Conservation (phyloP, 1,140 invertebrate genomes). For the Hirudo medicinalis region DNA sequence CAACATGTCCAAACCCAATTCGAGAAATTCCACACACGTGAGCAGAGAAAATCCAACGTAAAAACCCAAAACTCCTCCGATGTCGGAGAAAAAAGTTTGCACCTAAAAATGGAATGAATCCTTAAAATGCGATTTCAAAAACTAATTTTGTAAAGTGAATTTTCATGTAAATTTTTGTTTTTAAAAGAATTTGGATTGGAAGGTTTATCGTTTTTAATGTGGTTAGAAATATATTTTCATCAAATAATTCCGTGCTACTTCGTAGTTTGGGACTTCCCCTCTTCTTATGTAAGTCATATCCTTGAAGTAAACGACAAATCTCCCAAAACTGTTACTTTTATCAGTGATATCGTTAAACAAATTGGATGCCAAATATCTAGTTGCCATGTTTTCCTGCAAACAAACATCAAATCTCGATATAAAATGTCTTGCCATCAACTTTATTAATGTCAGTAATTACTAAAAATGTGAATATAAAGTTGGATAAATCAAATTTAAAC, state of each 20-base stretch:
- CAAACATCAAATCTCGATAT: no score
- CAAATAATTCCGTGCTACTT: background rate
- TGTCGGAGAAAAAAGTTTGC: slow-evolving; percentile 7
- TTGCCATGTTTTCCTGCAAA: no score
- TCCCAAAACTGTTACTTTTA: background rate
- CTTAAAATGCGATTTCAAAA: background rate
- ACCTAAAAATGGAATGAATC: background rate
- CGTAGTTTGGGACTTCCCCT: background rate
- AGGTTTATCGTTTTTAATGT: background rate
- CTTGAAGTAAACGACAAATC: background rate
- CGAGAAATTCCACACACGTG: slow-evolving; percentile 14
- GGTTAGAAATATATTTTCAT: background rate
- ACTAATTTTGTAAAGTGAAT: no score
- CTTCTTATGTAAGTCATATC: background rate
- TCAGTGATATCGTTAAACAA: no score
- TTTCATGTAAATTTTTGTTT: no score
- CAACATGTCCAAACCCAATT: slow-evolving; percentile 4
- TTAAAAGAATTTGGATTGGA: no score
- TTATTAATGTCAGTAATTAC: no score
- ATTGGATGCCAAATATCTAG: no score
- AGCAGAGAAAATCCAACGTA: slow-evolving; percentile 10
- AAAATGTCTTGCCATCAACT: no score
- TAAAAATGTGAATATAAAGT: no score
- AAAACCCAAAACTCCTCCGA: slow-evolving; percentile 15
- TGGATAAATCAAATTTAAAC: no score